A percentile compares a stretch with the other conserved stretches of the same genome.
phyloP scores from a whole-genome alignment of 1,140 invertebrate genomes.

The Dreissena rostriformis region DNA sequence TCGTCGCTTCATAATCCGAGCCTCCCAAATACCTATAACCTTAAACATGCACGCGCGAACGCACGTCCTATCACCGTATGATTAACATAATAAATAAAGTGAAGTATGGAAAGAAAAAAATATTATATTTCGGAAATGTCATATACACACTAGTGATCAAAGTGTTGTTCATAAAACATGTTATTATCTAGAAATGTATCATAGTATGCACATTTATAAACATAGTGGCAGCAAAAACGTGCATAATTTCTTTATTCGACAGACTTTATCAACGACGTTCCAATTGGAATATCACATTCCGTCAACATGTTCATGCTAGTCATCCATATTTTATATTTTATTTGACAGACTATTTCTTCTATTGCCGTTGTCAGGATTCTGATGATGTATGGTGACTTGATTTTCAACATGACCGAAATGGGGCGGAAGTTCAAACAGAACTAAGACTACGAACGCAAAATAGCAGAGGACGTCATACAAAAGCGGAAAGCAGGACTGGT shows the following conservation, averaged over 20 bases:
- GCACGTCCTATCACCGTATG: too few species aligned
- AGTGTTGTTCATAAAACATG: too few species aligned
- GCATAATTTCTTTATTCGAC: neutral
- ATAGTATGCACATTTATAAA: neutral
- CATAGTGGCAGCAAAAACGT: neutral
- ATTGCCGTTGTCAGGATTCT: constrained; percentile 14
- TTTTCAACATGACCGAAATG: constrained; percentile 39
- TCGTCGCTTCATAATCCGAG: neutral
- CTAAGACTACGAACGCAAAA: constrained; percentile 45
- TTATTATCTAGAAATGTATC: too few species aligned
- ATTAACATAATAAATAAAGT: too few species aligned
- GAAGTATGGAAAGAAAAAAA: too few species aligned
- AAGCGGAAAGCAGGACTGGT: constrained; percentile 34
- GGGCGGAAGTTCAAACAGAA: constrained; percentile 42
- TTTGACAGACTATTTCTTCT: neutral
- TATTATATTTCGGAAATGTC: too few species aligned
- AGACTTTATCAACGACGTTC: too few species aligned
- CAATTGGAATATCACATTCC: too few species aligned
- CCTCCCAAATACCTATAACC: neutral
- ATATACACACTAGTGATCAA: too few species aligned
- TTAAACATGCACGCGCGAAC: neutral
- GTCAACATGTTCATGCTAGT: neutral
- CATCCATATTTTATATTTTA: neutral
- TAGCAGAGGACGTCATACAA: constrained; percentile 47
- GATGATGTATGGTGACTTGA: constrained; percentile 28